A percentile compares a stretch with the other conserved stretches of the same genome.
Evolutionary conservation across 2,888 invertebrate species (phyloP).

Genomic region (Camptogramma bilineatum): DNA sequence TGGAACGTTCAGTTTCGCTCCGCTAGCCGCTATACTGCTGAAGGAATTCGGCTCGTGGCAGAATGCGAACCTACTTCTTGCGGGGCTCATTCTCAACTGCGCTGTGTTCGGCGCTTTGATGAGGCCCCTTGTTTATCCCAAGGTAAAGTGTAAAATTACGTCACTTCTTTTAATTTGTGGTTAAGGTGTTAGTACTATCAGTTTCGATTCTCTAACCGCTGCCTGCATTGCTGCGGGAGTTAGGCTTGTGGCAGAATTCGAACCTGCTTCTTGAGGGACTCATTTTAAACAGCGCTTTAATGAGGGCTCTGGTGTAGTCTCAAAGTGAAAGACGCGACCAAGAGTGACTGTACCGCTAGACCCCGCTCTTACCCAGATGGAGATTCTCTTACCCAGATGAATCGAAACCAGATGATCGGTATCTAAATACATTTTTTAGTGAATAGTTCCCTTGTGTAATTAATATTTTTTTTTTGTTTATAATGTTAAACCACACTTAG

Average conservation of each 20-base stretch:
- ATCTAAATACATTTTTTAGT: no score
- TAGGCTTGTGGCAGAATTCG: conserved; percentile 95
- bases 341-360: no score
- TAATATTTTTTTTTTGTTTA: no score
- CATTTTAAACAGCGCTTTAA: conserved; percentile 94
- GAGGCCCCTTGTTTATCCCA: conserved; percentile 92
- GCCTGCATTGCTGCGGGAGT: conserved; percentile 90
- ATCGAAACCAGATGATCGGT: no score
- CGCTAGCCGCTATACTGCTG: conserved; percentile 92
- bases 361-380: no score
- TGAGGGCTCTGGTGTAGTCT: conserved; percentile 93
- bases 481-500: no score
- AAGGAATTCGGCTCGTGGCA: conserved; percentile 93
- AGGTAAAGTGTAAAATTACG: conserved; percentile 79
- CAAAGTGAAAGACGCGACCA: no score
- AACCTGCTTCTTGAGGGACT: conserved; percentile 96
- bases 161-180: neutral
- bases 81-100: conserved; percentile 96
- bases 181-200: neutral
- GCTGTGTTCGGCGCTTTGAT: conserved; percentile 94
- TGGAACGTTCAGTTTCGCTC: conserved; percentile 98
- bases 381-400: no score
- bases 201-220: conserved; percentile 92
- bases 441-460: no score
- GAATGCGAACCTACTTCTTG: conserved; percentile 94